phyloP scores from a whole-genome alignment of 2,113 vertebrate species.

The Setophaga kirtlandii region DNA sequence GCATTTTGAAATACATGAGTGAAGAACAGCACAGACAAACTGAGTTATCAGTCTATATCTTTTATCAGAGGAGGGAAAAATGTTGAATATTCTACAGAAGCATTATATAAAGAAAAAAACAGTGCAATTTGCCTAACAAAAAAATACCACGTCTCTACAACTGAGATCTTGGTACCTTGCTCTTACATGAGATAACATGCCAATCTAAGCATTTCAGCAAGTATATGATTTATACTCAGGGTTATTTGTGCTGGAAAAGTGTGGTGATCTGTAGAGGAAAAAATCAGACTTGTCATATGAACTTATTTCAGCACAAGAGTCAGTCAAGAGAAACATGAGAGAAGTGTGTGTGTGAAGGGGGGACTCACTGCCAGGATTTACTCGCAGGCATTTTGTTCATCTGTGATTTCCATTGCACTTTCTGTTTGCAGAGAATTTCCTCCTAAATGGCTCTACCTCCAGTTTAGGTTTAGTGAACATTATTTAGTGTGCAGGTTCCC shows the following conservation, averaged over 20 bases:
- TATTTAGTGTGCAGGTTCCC: background rate
- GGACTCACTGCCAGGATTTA: background rate
- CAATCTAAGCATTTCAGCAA: slow-evolving; percentile 34
- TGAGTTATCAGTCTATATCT: background rate
- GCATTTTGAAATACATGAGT: background rate
- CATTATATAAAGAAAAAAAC: background rate
- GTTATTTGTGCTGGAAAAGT: background rate
- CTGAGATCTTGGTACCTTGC: background rate
- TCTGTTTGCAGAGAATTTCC: background rate
- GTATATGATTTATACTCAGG: background rate
- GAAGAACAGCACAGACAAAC: background rate
- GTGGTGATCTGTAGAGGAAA: slow-evolving; percentile 10
- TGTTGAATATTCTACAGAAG: background rate
- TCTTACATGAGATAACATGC: slow-evolving; percentile 6
- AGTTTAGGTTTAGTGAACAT: background rate
- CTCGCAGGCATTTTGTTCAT: background rate
- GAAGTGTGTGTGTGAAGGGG: background rate
- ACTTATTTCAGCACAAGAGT: slow-evolving; percentile 8
- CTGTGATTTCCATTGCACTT: background rate
- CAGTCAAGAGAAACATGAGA: background rate
- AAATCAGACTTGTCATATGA: background rate
- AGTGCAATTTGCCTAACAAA: background rate
- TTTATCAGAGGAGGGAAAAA: background rate
- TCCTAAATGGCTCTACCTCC: background rate
- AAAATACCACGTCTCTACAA: background rate